A percentile compares a stretch with the other conserved stretches of the same genome.
Evolutionary conservation across 1,140 invertebrate species (phyloP).

Genomic region (Heliconius congener): DNA sequence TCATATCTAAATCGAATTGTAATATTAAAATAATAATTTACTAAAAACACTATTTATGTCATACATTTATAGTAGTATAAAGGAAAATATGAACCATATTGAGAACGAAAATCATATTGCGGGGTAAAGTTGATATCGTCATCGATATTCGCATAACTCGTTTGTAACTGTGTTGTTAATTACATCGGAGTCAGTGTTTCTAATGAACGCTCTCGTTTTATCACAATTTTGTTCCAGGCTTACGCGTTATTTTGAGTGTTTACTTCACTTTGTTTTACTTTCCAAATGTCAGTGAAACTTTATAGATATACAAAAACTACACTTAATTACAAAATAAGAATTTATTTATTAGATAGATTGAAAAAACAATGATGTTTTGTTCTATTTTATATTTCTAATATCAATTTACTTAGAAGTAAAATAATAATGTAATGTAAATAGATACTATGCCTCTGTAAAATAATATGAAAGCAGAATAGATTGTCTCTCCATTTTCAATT

Average conservation of each 20-base stretch:
- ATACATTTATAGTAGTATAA: not conserved
- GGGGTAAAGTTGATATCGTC: slow-evolving; percentile 30
- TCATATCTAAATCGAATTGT: too few species aligned
- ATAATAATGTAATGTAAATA: slow-evolving; percentile 34
- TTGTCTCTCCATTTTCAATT: slow-evolving; percentile 32
- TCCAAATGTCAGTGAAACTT: not conserved
- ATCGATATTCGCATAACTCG: slow-evolving; percentile 32
- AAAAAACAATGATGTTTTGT: not conserved
- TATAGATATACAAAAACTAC: not conserved
- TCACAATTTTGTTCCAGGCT: not conserved
- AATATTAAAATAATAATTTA: too few species aligned
- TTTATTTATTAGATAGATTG: not conserved
- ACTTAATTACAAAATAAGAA: not conserved
- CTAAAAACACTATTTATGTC: not conserved
- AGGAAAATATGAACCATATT: slow-evolving; percentile 14
- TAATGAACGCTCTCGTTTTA: slow-evolving; percentile 5
- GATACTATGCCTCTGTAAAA: slow-evolving; percentile 26
- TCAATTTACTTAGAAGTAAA: not conserved
- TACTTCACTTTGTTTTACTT: not conserved
- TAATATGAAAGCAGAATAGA: slow-evolving; percentile 26
- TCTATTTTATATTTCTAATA: not conserved
- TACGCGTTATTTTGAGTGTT: not conserved
- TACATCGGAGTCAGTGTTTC: slow-evolving; percentile 19
- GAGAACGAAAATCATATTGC: slow-evolving; percentile 22
- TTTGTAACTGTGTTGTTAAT: slow-evolving; percentile 32